phyloP scores from a whole-genome alignment of 37 sponge, comb jelly and placozoan species.

The Ephydatia muelleri region DNA sequence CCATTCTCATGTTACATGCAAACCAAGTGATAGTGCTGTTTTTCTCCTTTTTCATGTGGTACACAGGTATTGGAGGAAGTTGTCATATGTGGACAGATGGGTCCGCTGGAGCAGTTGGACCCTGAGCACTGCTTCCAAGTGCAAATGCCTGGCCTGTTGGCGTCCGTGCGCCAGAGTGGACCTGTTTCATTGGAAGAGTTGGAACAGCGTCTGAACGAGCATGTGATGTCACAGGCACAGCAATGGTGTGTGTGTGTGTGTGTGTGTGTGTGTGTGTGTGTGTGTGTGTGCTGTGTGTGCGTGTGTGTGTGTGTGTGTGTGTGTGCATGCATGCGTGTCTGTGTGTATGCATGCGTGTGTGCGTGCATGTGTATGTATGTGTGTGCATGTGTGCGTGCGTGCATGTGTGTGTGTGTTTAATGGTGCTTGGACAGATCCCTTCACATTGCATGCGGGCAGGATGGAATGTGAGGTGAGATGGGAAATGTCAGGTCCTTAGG shows the following conservation, averaged over 20 bases:
- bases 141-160: not conserved
- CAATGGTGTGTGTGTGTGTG: slow-evolving; percentile 15
- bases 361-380: slow-evolving; percentile 32
- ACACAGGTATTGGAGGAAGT: not conserved
- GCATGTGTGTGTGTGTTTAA: slow-evolving; percentile 17
- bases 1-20: too few species aligned
- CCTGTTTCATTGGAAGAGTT: slow-evolving; percentile 27
- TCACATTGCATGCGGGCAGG: too few species aligned
- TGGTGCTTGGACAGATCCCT: not conserved
- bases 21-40: too few species aligned
- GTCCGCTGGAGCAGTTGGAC: not conserved
- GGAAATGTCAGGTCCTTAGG: too few species aligned
- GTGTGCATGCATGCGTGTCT: slow-evolving; percentile 11
- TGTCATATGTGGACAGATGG: not conserved
- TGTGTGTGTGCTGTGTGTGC: slow-evolving; percentile 16
- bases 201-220: slow-evolving; percentile 14
- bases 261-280: slow-evolving; percentile 55
- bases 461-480: too few species aligned
- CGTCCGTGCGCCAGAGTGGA: not conserved
- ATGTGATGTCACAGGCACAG: not conserved
- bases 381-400: slow-evolving; percentile 31
- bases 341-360: slow-evolving; percentile 18
- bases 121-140: not conserved
- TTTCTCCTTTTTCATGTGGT: not conserved
- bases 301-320: slow-evolving; percentile 54